Conservation (phyloP, 2,888 invertebrate species). For the Lithophane ornitopus region DNA sequence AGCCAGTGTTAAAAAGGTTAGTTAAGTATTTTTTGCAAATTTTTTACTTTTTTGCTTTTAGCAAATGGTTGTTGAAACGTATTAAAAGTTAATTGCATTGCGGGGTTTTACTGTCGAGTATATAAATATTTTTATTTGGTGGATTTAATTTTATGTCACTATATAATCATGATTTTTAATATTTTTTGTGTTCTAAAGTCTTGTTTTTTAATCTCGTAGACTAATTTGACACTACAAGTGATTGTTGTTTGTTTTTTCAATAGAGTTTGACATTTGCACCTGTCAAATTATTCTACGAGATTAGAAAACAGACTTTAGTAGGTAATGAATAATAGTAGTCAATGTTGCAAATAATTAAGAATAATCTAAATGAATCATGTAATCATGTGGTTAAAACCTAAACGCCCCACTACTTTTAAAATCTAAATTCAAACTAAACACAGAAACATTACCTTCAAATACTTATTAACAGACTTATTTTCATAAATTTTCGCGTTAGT, state of each 20-base stretch:
- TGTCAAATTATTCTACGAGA: no score
- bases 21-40: background rate
- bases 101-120: background rate
- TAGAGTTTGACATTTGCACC: no score
- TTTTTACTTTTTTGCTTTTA: background rate
- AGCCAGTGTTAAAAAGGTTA: slow-evolving; percentile 82
- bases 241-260: no score
- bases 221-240: no score
- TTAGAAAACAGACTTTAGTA: no score
- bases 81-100: background rate
- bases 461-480: background rate
- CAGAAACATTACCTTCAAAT: background rate
- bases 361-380: background rate
- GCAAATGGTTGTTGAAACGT: background rate
- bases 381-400: background rate
- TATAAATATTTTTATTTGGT: no score
- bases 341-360: background rate
- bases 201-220: no score
- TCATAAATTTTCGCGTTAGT: background rate
- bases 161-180: no score
- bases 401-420: background rate
- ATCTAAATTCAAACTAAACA: background rate
- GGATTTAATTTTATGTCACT: no score
- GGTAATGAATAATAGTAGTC: no score
- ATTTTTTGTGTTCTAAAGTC: no score